Conservation (phyloP, 1,140 invertebrate genomes). For the Trichogramma pretiosum region DNA sequence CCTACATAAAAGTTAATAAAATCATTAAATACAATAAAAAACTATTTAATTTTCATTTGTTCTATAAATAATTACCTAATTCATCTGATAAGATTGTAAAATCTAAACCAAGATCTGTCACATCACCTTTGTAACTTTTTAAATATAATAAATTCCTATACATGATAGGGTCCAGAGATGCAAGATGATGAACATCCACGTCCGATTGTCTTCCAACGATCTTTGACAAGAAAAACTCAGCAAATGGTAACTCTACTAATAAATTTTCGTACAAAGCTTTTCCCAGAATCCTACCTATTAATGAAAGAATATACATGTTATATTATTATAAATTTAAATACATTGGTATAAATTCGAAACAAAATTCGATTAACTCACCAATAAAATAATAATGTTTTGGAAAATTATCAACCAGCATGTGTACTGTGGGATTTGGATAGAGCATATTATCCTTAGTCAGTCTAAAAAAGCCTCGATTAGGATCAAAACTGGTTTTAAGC, state of each 20-base stretch:
- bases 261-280: constrained; percentile 95
- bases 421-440: constrained; percentile 91
- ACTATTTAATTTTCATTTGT: neutral
- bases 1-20: constrained; percentile 41
- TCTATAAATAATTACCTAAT: constrained; percentile 38
- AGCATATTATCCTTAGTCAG: constrained; percentile 86
- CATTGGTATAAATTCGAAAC: too few species aligned
- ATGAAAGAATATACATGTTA: neutral
- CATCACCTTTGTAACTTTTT: constrained; percentile 71
- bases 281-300: constrained; percentile 75
- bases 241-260: constrained; percentile 86
- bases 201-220: constrained; percentile 68
- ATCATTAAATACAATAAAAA: neutral
- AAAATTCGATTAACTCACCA: constrained; percentile 3
- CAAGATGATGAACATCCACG: constrained; percentile 88
- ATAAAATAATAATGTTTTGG: constrained; percentile 92
- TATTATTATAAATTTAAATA: too few species aligned
- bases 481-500: constrained; percentile 91
- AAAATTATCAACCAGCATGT: constrained; percentile 74
- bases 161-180: constrained; percentile 84
- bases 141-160: constrained; percentile 85
- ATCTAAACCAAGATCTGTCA: constrained; percentile 77
- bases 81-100: constrained; percentile 87
- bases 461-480: constrained; percentile 89
- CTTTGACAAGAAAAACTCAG: constrained; percentile 86